phyloP scores from a whole-genome alignment of 2,113 vertebrate species.

The Alouatta palliata region DNA sequence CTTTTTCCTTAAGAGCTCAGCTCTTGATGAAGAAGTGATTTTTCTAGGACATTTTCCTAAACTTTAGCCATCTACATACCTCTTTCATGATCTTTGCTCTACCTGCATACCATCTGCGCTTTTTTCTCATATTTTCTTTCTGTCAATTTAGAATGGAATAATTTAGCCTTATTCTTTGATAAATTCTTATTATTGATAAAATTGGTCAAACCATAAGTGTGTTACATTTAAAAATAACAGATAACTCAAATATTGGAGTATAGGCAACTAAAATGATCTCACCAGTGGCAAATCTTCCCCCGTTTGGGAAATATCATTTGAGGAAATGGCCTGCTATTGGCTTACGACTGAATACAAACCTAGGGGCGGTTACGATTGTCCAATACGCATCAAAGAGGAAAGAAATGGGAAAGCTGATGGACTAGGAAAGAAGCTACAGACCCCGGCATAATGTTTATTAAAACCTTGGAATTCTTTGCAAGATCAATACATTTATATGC shows the following conservation, averaged over 20 bases:
- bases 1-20: neutral
- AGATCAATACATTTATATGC: neutral
- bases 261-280: neutral
- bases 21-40: neutral
- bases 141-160: neutral
- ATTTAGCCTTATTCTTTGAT: neutral
- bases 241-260: neutral
- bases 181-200: neutral
- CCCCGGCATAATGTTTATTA: neutral
- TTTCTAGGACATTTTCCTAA: neutral
- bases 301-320: neutral
- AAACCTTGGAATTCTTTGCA: neutral
- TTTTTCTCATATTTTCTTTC: neutral
- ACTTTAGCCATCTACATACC: neutral
- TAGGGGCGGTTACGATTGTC: neutral
- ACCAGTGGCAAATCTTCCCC: neutral
- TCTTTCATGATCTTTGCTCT: neutral
- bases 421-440: neutral
- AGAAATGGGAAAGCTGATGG: neutral
- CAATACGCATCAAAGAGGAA: neutral
- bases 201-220: neutral
- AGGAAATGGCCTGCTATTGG: neutral
- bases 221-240: neutral
- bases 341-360: neutral
- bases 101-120: neutral